A percentile compares a stretch with the other conserved stretches of the same genome.
Conservation (phyloP, 2,113 vertebrate species). For the Cepphus grylle region DNA sequence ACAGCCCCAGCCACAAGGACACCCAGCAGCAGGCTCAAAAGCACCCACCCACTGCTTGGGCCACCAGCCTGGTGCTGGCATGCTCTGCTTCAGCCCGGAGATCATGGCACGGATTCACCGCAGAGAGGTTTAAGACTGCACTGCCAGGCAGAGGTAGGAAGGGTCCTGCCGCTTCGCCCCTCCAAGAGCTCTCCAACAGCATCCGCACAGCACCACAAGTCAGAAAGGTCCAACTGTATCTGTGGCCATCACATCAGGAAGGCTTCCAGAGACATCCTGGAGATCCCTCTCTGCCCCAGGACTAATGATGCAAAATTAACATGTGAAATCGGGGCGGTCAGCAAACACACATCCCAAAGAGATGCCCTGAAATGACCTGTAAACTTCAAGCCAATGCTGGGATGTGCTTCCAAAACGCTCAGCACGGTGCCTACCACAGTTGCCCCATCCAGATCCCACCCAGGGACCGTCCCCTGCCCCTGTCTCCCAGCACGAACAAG, state of each 20-base stretch:
- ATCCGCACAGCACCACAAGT: not conserved
- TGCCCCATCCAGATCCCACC: not conserved
- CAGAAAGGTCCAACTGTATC: not conserved
- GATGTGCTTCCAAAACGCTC: not conserved
- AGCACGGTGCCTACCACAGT: not conserved
- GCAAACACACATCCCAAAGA: not conserved
- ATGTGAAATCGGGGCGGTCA: not conserved
- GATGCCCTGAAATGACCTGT: not conserved
- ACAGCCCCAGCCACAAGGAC: not conserved
- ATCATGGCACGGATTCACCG: not conserved
- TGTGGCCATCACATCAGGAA: not conserved
- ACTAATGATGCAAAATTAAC: not conserved
- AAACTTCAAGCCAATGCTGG: not conserved
- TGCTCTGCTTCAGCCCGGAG: not conserved
- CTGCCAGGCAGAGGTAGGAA: not conserved
- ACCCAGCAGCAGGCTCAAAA: not conserved
- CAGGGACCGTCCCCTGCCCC: not conserved
- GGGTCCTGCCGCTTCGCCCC: not conserved
- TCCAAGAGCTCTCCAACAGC: not conserved
- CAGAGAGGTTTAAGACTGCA: not conserved
- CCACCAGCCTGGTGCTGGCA: not conserved
- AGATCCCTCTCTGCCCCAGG: not conserved
- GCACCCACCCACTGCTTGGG: not conserved
- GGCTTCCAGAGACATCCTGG: not conserved
- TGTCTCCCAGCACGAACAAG: rapidly evolving